Evolutionary conservation across 2,797 vertebrate genomes (phyloP).

Genomic region (Premnoplex brunnescens): DNA sequence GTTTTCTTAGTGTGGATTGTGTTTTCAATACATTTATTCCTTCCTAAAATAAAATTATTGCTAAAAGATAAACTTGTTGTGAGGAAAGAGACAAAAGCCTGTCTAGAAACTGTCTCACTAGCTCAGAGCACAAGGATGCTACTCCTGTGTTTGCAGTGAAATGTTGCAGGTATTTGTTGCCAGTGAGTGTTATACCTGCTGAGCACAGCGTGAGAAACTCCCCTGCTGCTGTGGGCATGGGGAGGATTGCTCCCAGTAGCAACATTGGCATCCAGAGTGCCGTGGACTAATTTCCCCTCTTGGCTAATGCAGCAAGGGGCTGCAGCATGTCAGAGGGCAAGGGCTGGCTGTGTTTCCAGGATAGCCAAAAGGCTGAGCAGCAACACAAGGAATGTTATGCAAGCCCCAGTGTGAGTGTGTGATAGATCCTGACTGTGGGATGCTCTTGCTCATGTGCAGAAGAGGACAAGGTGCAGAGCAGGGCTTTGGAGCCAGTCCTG

Average conservation of each 20-base stretch:
- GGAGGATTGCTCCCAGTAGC: background rate
- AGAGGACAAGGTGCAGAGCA: background rate
- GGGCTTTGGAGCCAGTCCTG: background rate
- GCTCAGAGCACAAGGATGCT: background rate
- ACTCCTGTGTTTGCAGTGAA: background rate
- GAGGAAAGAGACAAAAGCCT: background rate
- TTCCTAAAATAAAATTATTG: background rate
- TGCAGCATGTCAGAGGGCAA: background rate
- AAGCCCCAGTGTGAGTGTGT: background rate
- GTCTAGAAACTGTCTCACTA: background rate
- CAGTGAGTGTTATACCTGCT: background rate
- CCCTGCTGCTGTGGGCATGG: background rate
- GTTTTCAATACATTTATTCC: background rate
- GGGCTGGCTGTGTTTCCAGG: rapidly evolving
- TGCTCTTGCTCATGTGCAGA: background rate
- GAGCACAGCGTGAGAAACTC: background rate
- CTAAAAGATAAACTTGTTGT: background rate
- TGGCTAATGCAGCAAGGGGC: background rate
- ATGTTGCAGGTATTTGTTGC: background rate
- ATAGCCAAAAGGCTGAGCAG: background rate
- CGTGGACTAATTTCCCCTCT: background rate
- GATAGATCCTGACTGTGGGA: background rate
- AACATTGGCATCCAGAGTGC: background rate
- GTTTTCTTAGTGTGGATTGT: background rate
- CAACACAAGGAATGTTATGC: background rate